A percentile compares a stretch with the other conserved stretches of the same genome.
Conservation (phyloP, 2,888 invertebrate genomes). For the Coleophora flavipennella region DNA sequence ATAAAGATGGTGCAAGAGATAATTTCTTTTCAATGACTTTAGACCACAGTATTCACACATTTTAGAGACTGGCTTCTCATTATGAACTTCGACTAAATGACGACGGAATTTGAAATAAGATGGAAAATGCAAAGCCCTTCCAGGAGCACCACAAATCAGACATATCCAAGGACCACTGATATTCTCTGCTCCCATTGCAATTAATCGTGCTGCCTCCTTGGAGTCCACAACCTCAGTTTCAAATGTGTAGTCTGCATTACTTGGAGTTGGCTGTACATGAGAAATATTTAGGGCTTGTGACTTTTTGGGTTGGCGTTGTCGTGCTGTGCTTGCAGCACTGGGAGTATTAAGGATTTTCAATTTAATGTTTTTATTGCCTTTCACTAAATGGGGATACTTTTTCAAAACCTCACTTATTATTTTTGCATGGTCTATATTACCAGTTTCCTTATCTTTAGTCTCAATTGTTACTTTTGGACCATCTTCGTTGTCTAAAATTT, state of each 20-base stretch:
- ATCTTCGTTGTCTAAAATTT: constrained; percentile 43
- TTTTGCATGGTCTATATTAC: constrained; percentile 82
- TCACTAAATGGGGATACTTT: constrained; percentile 90
- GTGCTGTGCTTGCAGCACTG: neutral
- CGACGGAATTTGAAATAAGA: constrained; percentile 85
- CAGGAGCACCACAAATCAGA: constrained; percentile 79
- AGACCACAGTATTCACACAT: constrained; percentile 91
- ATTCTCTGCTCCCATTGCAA: constrained; percentile 74
- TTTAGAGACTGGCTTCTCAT: constrained; percentile 81
- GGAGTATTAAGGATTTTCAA: constrained; percentile 84
- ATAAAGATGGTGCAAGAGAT: constrained; percentile 84
- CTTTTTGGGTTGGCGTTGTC: constrained; percentile 15
- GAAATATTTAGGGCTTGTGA: constrained; percentile 10
- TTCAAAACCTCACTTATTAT: constrained; percentile 90
- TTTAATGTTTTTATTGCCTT: constrained; percentile 89
- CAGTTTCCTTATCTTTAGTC: constrained; percentile 70
- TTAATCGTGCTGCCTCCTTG: constrained; percentile 74
- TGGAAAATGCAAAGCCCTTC: constrained; percentile 79
- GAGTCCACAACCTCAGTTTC: constrained; percentile 73
- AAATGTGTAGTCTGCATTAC: constrained; percentile 40
- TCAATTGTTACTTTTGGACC: constrained; percentile 71
- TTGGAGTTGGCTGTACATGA: constrained; percentile 21
- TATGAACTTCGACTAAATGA: constrained; percentile 86
- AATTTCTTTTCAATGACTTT: constrained; percentile 80
- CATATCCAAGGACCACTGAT: constrained; percentile 87